These are phyloP conservation scores for Conchocele bisecta DNA, from an alignment of 2,888 invertebrate species.

Conservation along the genomic window DNA sequence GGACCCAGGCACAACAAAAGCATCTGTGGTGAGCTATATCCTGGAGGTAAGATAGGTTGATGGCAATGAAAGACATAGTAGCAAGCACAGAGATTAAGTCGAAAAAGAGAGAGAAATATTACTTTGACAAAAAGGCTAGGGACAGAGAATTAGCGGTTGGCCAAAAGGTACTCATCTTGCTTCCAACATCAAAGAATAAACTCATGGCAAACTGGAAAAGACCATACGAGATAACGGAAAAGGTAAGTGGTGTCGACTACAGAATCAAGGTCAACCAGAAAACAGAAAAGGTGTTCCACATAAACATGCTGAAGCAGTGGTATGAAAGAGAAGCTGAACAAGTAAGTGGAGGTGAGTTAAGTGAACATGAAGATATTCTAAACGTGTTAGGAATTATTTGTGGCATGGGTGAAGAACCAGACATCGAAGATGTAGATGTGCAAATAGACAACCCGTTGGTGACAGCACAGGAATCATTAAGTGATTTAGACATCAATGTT, in stretches of 20 bases:
- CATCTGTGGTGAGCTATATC: background rate
- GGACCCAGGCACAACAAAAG: no score
- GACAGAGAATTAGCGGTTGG: background rate
- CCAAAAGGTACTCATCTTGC: background rate
- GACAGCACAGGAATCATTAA: no score
- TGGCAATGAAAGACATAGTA: background rate
- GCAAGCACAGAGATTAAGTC: background rate
- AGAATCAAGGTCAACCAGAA: background rate
- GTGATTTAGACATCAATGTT: no score
- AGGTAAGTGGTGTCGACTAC: conserved; percentile 9
- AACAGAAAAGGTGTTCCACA: conserved; percentile 1
- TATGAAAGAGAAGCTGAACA: background rate
- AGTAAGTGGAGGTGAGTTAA: no score
- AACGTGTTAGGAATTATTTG: no score
- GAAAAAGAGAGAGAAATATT: background rate
- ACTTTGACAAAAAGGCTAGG: conserved; percentile 3
- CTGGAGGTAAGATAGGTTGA: background rate
- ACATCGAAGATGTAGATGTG: no score
- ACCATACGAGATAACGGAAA: background rate
- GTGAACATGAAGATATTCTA: no score
- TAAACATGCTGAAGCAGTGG: conserved; percentile 3
- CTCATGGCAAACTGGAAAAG: conserved; percentile 3
- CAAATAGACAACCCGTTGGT: no score
- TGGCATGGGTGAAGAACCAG: no score
- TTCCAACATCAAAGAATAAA: background rate